These are phyloP conservation scores for Monodelphis domestica DNA, from an alignment of 2,797 vertebrate species.

Conservation along the genomic window DNA sequence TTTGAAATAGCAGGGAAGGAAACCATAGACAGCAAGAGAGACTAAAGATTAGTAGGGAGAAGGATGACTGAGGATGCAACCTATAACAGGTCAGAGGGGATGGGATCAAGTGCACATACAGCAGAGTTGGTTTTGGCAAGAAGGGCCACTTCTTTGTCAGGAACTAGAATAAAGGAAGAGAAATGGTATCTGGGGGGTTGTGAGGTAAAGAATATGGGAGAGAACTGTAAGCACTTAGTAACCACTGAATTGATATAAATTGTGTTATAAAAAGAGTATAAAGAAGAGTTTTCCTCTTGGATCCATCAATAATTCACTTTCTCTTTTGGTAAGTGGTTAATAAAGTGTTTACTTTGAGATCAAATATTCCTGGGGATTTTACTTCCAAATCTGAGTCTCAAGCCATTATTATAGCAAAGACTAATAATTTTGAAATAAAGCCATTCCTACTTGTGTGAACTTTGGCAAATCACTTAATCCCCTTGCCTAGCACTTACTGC, in stretches of 20 bases:
- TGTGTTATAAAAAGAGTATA: not conserved
- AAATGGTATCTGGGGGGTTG: not conserved
- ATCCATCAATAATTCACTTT: not conserved
- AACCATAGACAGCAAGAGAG: not conserved
- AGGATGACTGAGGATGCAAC: not conserved
- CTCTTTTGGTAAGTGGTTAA: not conserved
- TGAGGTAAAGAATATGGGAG: not conserved
- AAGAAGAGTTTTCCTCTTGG: not conserved
- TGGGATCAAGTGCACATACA: not conserved
- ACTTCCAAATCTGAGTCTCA: not conserved
- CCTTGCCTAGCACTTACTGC: too few species aligned
- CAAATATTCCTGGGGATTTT: not conserved
- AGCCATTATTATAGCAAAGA: not conserved
- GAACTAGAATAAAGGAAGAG: not conserved
- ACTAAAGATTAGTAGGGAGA: not conserved
- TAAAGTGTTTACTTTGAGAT: not conserved
- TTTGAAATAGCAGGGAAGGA: not conserved
- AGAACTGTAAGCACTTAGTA: not conserved
- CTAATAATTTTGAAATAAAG: not conserved
- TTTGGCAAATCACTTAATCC: not conserved
- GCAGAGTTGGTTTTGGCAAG: not conserved
- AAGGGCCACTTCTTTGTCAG: not conserved
- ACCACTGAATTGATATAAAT: not conserved
- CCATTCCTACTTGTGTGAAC: not conserved
- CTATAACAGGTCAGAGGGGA: not conserved